Conservation (phyloP, 2,888 invertebrate genomes). For the Catonia carolina region DNA sequence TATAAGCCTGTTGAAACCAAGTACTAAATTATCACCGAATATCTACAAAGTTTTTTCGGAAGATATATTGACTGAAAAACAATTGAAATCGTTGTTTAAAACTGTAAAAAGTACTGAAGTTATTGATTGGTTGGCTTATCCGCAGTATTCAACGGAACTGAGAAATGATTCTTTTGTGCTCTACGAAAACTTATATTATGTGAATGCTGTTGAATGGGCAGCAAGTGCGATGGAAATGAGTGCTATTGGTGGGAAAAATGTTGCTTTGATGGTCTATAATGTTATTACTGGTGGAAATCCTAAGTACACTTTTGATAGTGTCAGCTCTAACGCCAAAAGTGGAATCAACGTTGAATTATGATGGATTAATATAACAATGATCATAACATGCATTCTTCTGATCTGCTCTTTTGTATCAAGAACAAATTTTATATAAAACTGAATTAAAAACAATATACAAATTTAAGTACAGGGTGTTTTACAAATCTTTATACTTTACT, state of each 20-base stretch:
- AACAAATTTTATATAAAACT: too few species aligned
- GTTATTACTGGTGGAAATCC: too few species aligned
- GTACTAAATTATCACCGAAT: conserved; percentile 31
- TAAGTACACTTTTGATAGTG: too few species aligned
- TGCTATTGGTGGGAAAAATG: conserved; percentile 53
- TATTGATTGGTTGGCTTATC: conserved; percentile 51
- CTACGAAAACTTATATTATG: conserved; percentile 49
- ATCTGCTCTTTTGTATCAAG: too few species aligned
- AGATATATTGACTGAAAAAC: conserved; percentile 41
- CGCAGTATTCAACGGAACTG: conserved; percentile 43
- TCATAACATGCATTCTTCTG: too few species aligned
- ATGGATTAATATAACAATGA: too few species aligned
- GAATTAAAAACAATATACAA: too few species aligned
- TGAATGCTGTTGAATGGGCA: conserved; percentile 57
- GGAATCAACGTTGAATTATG: too few species aligned
- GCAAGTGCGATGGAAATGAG: conserved; percentile 64
- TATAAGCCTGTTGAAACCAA: conserved; percentile 41
- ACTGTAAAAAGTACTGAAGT: conserved; percentile 39
- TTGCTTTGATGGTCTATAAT: conserved; percentile 49
- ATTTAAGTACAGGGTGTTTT: too few species aligned
- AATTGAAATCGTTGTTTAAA: conserved; percentile 47
- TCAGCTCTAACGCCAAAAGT: too few species aligned
- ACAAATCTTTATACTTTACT: too few species aligned
- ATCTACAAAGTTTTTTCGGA: conserved; percentile 56
- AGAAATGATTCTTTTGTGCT: conserved; percentile 42